A percentile compares a stretch with the other conserved stretches of the same genome.
Evolutionary conservation across 1,140 invertebrate genomes (phyloP).

Genomic region (Dendrolimus kikuchii): DNA sequence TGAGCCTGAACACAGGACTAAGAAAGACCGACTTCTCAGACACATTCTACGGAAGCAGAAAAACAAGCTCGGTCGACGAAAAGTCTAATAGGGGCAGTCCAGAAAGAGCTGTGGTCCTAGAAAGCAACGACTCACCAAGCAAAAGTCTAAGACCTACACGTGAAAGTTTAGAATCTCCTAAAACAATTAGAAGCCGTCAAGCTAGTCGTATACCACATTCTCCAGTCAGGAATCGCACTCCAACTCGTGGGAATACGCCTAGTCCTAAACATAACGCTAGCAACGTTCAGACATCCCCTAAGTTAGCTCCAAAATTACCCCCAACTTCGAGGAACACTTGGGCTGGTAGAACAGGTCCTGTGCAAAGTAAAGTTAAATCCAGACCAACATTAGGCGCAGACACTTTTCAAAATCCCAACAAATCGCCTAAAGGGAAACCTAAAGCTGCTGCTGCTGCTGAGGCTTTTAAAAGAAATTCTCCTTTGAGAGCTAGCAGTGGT

Average conservation of each 20-base stretch:
- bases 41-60: constrained; percentile 71
- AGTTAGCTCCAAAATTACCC: constrained; percentile 48
- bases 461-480: constrained; percentile 75
- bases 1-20: constrained; percentile 78
- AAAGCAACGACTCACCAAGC: constrained; percentile 72
- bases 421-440: constrained; percentile 57
- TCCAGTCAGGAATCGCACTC: constrained; percentile 58
- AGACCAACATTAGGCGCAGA: constrained; percentile 77
- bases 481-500: constrained; percentile 76
- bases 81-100: constrained; percentile 60
- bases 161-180: constrained; percentile 44
- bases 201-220: constrained; percentile 53
- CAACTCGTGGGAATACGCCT: constrained; percentile 61
- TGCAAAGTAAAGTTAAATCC: constrained; percentile 54
- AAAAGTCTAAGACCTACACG: constrained; percentile 46
- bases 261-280: constrained; percentile 53
- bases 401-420: constrained; percentile 76
- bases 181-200: constrained; percentile 47
- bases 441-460: constrained; percentile 47
- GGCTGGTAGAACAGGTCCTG: constrained; percentile 75
- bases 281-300: constrained; percentile 49
- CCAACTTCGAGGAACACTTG: constrained; percentile 77
- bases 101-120: constrained; percentile 66
- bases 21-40: constrained; percentile 77
- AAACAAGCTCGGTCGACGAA: constrained; percentile 57